Base-by-base conservation (phyloP, 2,888 invertebrate species). In the Dastarcus helophoroides region DNA sequence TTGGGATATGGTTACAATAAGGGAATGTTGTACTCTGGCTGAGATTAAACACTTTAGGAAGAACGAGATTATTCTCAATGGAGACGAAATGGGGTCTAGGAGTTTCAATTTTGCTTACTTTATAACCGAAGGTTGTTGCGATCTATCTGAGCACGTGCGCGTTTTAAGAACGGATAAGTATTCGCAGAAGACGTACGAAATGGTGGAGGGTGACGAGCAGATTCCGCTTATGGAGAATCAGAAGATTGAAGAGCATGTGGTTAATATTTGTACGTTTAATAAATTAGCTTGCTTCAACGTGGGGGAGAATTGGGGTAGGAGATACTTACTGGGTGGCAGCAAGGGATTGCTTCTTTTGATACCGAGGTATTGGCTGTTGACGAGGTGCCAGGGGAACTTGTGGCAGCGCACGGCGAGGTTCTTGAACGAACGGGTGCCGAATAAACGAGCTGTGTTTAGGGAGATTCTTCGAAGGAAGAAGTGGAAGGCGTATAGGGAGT, bases 11-110 rank as follows among this genome's bases (percentile, higher is more conserved):
- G 64, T 69, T 2, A 64, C 69, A 0, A 66, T 67, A 31, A 64
- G 73, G 24, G 77, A 78, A 54, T 74, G 75, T 44, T 77, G 76
- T 43, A 73, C 76, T 41, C 61, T 76, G 15, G 71, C 76, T 3
- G 73, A 70, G 56, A 66, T 74, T 49, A 70, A 68, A 47, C 54
- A 65, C 2, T 77, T 63, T 45, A 56, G 58, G 10, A 39, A 58
- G 0, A 68, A 72, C 40, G 71, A 76, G 43, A 72, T 68, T 7
- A 47, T 72, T 3, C 51, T 69, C 7, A 71, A 70, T 0, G 69
- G 69, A 37, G 66, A 22, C 70, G 70, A 4, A 51, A 67, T 7
- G 17, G 10, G 1, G 43, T n/a, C n/a, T n/a, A n/a, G n/a, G n/a
- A n/a, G n/a, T n/a, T n/a, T n/a, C n/a, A n/a, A 48, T 4, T 44